Evolutionary conservation across 2,113 vertebrate genomes (phyloP), one percentile per base, ranked within the genome.

Genomic region (Gymnorhina tibicen): DNA sequence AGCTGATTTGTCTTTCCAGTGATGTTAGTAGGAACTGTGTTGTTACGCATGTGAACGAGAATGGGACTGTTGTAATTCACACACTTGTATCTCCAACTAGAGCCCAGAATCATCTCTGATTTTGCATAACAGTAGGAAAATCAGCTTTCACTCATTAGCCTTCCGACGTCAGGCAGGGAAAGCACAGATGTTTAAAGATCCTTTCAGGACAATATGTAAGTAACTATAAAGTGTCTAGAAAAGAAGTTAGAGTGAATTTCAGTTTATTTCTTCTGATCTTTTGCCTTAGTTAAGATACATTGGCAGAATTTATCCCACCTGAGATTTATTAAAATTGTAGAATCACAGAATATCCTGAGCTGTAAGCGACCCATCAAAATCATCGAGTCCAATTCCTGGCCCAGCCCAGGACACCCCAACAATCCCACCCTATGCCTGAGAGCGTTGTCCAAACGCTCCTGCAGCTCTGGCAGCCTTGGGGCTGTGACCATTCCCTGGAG

Each of bases 401-500:
- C 15, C 37, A 14, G 44, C 68, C 7, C 27, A 44, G 35, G 16
- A 52, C 37, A 53, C 19, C 8, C 27, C 52, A 67, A 4, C 22
- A n/a, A 24, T 4, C 27, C 33, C 20, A 28, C 23, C 27, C 16
- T 46, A 0, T 39, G 8, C 16, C 60, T 24, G 23, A 30, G 37
- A 59, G 10, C 1, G 0, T 7, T 32, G 19, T n/a, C 52, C 46
- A 33, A 75, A 46, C 1, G 0, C 16, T 46, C 6, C 52, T 33
- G 44, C 15, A 39, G 44, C 19, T 67, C 23, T 67, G 77, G 23
- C 77, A 89, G 27, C 28, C 33, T 16, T 17, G 52, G 60, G 9
- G 15, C 22, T 3, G 16, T 59, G 52, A 7, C 69, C 16, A 28
- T 37, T 66, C 28, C 27, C 21, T 67, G 60, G 10, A 5, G 37